Evolutionary conservation across 2,113 vertebrate genomes (phyloP), one percentile per base, ranked within the genome.

Genomic region (Esox niger): DNA sequence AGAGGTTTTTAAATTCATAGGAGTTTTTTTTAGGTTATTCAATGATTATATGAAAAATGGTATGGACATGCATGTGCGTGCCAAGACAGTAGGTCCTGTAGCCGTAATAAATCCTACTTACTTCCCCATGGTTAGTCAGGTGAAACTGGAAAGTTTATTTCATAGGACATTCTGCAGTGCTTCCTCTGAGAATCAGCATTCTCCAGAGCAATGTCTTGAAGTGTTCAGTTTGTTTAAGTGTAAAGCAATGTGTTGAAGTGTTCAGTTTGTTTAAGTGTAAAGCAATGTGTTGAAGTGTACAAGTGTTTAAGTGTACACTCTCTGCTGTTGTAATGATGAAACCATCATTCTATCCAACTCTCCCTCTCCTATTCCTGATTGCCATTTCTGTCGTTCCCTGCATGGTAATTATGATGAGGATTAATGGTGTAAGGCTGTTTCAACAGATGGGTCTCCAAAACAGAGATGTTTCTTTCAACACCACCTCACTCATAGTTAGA

Each of bases 371-470:
- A 78, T 76, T 72, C 64, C 76, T 78, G 79, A 66, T 79, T 86
- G 80, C 83, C 75, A 82, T 83, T 86, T 77, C 75, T 52, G 64
- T 76, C 84, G 79, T 77, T 66, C 69, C 70, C 79, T 82, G 80
- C 77, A 78, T 77, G 77, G 83, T 85, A 88, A 87, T 90, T 87
- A 87, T 57, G 38, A 78, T 77, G 64, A 79, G 82, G 82, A 88
- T 88, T 81, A 90, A 87, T 86, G 84, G 85, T 61, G 77, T 74
- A 78, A 81, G 86, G 84, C 87, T 87, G 88, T 86, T 87, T 84
- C 82, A 87, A 83, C 88, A 90, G 88, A 90, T 90, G 88, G 88
- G 87, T 86, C 80, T 78, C 77, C 77, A 76, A 84, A 87, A 87
- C 83, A 84, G 82, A 87, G 81, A 86, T 79, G 69, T 75, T 81